Percentiles rank a stretch among this genome's conserved stretches.
Conservation (phyloP, 2,888 invertebrate species). For the Atethmia centrago region DNA sequence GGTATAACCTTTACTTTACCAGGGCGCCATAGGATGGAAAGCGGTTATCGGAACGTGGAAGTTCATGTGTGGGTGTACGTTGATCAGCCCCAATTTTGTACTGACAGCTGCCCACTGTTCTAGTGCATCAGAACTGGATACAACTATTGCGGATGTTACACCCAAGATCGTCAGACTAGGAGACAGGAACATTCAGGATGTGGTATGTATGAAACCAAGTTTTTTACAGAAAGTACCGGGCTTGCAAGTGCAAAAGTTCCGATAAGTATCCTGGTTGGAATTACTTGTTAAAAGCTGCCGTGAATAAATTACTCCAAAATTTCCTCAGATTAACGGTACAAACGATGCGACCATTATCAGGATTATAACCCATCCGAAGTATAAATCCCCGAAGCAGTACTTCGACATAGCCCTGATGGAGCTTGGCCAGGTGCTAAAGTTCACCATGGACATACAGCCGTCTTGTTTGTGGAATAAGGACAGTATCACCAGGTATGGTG, state of each 20-base stretch:
- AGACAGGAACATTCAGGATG: constrained; percentile 49
- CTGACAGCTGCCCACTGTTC: constrained; percentile 93
- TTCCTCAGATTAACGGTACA: neutral
- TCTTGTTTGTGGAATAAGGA: constrained; percentile 78
- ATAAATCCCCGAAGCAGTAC: constrained; percentile 76
- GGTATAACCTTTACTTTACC: constrained; percentile 19
- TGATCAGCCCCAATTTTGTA: constrained; percentile 92
- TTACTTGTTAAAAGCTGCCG: neutral
- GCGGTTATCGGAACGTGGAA: constrained; percentile 69
- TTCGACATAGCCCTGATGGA: constrained; percentile 81
- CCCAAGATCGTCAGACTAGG: constrained; percentile 79
- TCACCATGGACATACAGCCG: constrained; percentile 74
- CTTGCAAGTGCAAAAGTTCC: neutral
- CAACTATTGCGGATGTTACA: constrained; percentile 65
- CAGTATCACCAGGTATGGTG: constrained; percentile 66
- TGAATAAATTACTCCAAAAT: neutral
- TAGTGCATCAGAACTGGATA: constrained; percentile 63
- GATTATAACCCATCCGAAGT: constrained; percentile 77
- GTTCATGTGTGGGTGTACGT: constrained; percentile 91
- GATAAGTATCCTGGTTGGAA: neutral
- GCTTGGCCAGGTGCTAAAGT: constrained; percentile 66
- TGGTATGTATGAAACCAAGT: constrained; percentile 20
- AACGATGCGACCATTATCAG: constrained; percentile 66
- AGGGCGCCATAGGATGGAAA: constrained; percentile 81
- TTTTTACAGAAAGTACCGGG: neutral